Conservation (phyloP, 1,140 invertebrate genomes). For the Olivierus martensii region DNA sequence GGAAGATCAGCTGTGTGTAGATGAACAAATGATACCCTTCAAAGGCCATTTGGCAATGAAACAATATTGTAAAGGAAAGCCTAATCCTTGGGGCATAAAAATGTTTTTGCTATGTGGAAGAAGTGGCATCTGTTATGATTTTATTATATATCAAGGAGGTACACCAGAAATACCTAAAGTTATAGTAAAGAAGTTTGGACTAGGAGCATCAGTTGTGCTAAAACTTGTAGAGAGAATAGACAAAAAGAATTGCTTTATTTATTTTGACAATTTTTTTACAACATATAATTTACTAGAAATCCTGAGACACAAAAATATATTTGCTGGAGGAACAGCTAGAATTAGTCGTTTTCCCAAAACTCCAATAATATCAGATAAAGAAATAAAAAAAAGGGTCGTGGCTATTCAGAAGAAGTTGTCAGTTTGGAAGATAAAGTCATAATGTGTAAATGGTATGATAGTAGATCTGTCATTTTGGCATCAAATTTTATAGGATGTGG, state of each 20-base stretch:
- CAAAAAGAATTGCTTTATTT: not conserved
- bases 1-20: constrained; percentile 19
- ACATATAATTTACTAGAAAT: constrained; percentile 28
- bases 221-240: not conserved
- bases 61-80: constrained; percentile 22
- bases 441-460: constrained; percentile 31
- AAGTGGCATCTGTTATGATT: constrained; percentile 22
- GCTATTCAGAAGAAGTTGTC: constrained; percentile 27
- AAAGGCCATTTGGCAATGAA: constrained; percentile 21
- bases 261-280: constrained; percentile 25
- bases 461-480: constrained; percentile 27
- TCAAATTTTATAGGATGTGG: constrained; percentile 32
- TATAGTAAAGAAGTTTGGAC: constrained; percentile 11
- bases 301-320: constrained; percentile 26
- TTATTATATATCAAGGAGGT: constrained; percentile 21
- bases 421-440: constrained; percentile 19
- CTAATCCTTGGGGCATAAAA: constrained; percentile 18
- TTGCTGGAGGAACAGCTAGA: constrained; percentile 26
- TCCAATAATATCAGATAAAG: constrained; percentile 26
- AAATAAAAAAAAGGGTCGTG: constrained; percentile 26
- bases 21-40: constrained; percentile 25
- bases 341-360: constrained; percentile 27
- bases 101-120: constrained; percentile 18
- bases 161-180: constrained; percentile 8
- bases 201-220: constrained; percentile 1